phyloP scores from a whole-genome alignment of 2,113 vertebrate species.

The Rhinoptilus africanus region DNA sequence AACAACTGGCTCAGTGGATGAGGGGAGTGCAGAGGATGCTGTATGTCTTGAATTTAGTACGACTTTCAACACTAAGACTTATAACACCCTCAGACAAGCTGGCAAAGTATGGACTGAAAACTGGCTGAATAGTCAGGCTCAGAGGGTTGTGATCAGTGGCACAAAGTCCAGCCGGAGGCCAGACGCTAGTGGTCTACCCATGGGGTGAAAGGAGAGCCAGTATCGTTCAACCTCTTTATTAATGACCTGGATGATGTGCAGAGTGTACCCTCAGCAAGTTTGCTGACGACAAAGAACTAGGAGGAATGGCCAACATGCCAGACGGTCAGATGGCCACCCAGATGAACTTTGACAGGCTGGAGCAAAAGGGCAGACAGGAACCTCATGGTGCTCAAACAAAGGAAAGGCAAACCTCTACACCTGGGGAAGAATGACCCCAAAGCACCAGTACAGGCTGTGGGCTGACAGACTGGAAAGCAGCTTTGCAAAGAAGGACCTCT shows the following conservation, averaged over 20 bases:
- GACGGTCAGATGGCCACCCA: neutral
- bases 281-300: neutral
- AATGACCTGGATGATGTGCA: neutral
- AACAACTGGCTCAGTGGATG: neutral
- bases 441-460: neutral
- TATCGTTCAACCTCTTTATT: neutral
- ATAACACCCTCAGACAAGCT: neutral
- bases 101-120: neutral
- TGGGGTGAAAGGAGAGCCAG: rapidly evolving
- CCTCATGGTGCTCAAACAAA: neutral
- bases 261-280: neutral
- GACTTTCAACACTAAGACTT: neutral
- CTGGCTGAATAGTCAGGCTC: neutral
- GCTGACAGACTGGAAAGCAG: neutral
- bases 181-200: neutral
- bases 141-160: neutral
- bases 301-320: neutral
- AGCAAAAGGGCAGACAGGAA: neutral
- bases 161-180: neutral
- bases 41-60: neutral
- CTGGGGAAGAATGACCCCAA: neutral
- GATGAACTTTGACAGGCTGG: neutral
- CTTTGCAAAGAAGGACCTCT: neutral
- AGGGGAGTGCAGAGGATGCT: neutral
- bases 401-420: neutral